Evolutionary conservation across 2,888 invertebrate species (phyloP), one percentile per base, ranked within the genome.

Genomic region (Anagyrus pseudococci): DNA sequence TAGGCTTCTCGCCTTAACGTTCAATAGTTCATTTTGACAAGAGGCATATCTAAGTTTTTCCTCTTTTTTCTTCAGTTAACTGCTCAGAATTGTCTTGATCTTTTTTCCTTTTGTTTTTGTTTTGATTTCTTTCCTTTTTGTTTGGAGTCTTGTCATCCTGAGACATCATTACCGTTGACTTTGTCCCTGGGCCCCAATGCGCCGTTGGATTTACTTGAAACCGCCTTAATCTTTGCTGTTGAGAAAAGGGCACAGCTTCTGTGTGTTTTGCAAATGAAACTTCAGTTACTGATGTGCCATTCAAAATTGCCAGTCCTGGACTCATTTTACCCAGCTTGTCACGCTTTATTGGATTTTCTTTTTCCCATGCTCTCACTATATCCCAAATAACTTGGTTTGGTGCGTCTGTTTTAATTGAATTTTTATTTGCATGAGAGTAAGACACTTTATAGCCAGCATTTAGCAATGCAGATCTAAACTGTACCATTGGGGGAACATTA

Each of bases 371-470:
- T 64, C 95, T 84, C 71, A 98, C 85, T 58, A 98, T 88, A 80
- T 98, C 97, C 98, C 98, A 99, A 19, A 99, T 76, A 10, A 96
- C 85, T 1, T 84, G 81, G 41, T 89, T 82, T 0, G 99, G 96
- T 2, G 98, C 98, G 77, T 93, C 85, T 0, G 98, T 98, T 83
- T 99, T 99, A 22, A 98, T 84, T 0, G 96, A 95, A 69, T 88
- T 88, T 76, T 91, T 92, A 67, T 88, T 87, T 59, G 93, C 92
- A 83, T 99, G 99, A 0, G 98, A 95, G 73, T 89, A 89, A 0
- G 98, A 98, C 2, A 98, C 97, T 71, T 88, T 84, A 81, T 92
- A 95, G 0, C 97, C 97, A 0, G 92, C 92, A 81, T 96, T 92
- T 61, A 96, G 79, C 54, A 98, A 81, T 0, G 95, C 96, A 0